Conservation (phyloP, 2,888 invertebrate genomes). For the Hydraecia micacea region DNA sequence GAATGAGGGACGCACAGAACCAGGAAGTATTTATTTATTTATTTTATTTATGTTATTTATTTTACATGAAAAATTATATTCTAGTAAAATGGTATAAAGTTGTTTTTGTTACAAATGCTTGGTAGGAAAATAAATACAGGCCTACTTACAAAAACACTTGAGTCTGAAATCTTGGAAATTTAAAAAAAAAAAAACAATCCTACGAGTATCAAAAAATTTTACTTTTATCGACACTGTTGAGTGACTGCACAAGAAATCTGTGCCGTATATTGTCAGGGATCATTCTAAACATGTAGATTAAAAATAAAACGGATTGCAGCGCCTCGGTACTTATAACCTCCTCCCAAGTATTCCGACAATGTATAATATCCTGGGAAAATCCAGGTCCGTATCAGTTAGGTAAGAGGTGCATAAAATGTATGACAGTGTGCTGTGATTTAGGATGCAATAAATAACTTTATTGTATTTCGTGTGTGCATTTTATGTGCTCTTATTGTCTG, state of each 20-base stretch:
- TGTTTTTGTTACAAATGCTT: too few species aligned
- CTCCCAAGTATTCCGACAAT: conserved; percentile 47
- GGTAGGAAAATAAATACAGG: neutral
- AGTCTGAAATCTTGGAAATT: too few species aligned
- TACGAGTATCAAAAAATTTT: neutral
- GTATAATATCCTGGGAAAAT: conserved; percentile 40
- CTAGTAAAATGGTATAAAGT: too few species aligned
- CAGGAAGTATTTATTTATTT: too few species aligned
- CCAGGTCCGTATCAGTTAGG: conserved; percentile 46
- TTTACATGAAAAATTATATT: too few species aligned
- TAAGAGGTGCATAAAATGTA: conserved; percentile 57
- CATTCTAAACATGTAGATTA: neutral
- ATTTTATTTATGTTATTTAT: too few species aligned
- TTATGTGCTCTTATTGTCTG: conserved; percentile 57
- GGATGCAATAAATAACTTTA: conserved; percentile 66
- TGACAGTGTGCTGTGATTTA: conserved; percentile 47
- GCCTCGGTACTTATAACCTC: conserved; percentile 32
- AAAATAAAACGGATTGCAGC: conserved; percentile 3
- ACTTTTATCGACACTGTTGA: neutral
- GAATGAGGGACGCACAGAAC: too few species aligned
- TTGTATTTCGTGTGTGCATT: conserved; percentile 54
- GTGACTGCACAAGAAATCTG: neutral
- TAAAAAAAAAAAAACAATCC: neutral
- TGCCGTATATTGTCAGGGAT: neutral
- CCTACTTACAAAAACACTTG: neutral